Percentiles rank a stretch among this genome's conserved stretches.
These are phyloP conservation scores for Corydoras sp. DNA, from an alignment of 2,113 vertebrate species.

Conservation along the genomic window DNA sequence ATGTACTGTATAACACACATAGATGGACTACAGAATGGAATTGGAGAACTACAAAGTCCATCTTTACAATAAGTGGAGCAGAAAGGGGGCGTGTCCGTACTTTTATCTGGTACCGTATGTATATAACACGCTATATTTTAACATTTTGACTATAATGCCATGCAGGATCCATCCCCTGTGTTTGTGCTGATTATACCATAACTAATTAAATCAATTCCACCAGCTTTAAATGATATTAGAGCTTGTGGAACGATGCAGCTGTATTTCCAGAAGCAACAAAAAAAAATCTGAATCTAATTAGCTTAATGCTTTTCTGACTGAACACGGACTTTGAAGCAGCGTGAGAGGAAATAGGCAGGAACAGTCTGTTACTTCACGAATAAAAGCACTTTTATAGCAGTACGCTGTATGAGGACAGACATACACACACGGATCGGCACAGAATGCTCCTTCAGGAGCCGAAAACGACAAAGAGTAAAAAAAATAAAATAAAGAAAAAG, in stretches of 20 bases:
- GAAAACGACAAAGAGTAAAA: not conserved
- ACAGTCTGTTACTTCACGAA: not conserved
- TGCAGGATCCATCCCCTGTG: not conserved
- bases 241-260: constrained; percentile 9
- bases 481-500: not conserved
- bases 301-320: not conserved
- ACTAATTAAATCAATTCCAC: constrained; percentile 4
- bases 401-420: not conserved
- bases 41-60: too few species aligned
- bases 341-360: constrained; percentile 10
- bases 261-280: constrained; percentile 15
- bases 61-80: too few species aligned
- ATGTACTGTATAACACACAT: too few species aligned
- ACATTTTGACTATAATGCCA: too few species aligned
- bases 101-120: too few species aligned
- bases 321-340: constrained; percentile 4
- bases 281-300: constrained; percentile 24
- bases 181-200: not conserved
- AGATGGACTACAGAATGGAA: too few species aligned
- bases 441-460: not conserved
- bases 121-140: too few species aligned
- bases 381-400: not conserved
- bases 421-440: not conserved
- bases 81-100: too few species aligned
- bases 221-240: not conserved